A percentile compares a stretch with the other conserved stretches of the same genome.
phyloP scores from a whole-genome alignment of 2,888 invertebrate genomes.

The Cremastinae sp. region DNA sequence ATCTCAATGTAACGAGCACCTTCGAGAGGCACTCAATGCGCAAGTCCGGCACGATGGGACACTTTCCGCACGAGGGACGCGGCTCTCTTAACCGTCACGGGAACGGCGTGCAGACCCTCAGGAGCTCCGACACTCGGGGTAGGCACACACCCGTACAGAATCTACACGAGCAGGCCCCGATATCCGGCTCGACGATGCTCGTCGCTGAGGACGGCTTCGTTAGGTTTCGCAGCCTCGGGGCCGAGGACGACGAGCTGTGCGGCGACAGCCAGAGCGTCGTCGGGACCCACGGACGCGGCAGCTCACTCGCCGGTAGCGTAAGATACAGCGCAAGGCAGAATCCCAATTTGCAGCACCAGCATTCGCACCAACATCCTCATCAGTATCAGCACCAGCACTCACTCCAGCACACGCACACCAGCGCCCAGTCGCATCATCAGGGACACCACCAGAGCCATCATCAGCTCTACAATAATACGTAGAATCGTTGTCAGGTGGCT shows the following conservation, averaged over 20 bases:
- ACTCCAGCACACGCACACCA: conserved; percentile 75
- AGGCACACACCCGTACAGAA: conserved; percentile 73
- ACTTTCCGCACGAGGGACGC: conserved; percentile 81
- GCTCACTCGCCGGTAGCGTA: conserved; percentile 77
- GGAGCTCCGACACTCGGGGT: conserved; percentile 76
- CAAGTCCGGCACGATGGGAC: conserved; percentile 84
- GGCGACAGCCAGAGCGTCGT: conserved; percentile 76
- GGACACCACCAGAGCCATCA: conserved; percentile 75
- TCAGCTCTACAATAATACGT: conserved; percentile 78
- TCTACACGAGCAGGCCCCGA: conserved; percentile 82
- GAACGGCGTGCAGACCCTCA: conserved; percentile 83
- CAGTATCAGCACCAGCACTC: conserved; percentile 75
- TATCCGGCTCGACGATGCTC: conserved; percentile 85
- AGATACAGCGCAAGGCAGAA: conserved; percentile 74
- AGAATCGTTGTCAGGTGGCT: conserved; percentile 68
- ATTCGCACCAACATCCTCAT: conserved; percentile 70
- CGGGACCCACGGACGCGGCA: conserved; percentile 74
- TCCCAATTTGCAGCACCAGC: conserved; percentile 68
- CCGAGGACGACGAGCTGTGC: conserved; percentile 76
- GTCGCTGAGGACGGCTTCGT: conserved; percentile 96
- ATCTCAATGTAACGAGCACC: conserved; percentile 77
- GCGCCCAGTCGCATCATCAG: conserved; percentile 73
- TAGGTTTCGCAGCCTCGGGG: conserved; percentile 88
- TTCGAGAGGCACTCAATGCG: conserved; percentile 81
- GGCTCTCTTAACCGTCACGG: conserved; percentile 79